Conservation (phyloP, 2,888 invertebrate species). For the Tetragnatha montana region DNA sequence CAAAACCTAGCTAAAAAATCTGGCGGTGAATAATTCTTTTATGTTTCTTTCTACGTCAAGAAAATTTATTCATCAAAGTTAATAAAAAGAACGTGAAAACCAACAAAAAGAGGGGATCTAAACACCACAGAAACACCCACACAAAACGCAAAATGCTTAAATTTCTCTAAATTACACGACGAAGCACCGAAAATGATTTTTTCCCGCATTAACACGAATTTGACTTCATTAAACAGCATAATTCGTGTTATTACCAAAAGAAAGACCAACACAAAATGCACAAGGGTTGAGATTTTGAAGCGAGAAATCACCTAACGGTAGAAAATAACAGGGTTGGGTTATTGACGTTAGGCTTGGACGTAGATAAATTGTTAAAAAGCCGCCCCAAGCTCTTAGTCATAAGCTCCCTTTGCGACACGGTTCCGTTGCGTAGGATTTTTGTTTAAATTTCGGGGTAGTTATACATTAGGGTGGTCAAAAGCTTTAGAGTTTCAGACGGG, state of each 20-base stretch:
- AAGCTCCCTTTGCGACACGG: background rate
- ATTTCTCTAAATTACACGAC: background rate
- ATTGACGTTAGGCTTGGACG: slow-evolving; percentile 12
- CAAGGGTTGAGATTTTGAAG: background rate
- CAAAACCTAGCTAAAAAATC: no score
- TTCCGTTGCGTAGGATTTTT: no score
- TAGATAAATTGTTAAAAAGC: slow-evolving; percentile 9
- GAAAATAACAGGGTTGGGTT: slow-evolving; percentile 38
- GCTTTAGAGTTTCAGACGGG: no score
- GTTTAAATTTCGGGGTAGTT: no score
- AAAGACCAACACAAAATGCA: background rate
- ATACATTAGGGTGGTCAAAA: no score
- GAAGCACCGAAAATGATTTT: background rate
- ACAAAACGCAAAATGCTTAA: background rate
- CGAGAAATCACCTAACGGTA: slow-evolving; percentile 33
- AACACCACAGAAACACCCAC: background rate
- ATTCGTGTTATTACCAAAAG: slow-evolving; percentile 6
- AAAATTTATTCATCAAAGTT: background rate
- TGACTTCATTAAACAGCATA: background rate
- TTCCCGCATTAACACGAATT: slow-evolving; percentile 3
- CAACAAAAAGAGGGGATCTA: background rate
- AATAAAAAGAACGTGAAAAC: background rate
- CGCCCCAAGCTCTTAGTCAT: background rate
- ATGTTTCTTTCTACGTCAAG: no score
- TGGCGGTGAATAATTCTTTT: no score